Conservation (phyloP, 2,797 vertebrate genomes). For the Glyptemys insculpta region DNA sequence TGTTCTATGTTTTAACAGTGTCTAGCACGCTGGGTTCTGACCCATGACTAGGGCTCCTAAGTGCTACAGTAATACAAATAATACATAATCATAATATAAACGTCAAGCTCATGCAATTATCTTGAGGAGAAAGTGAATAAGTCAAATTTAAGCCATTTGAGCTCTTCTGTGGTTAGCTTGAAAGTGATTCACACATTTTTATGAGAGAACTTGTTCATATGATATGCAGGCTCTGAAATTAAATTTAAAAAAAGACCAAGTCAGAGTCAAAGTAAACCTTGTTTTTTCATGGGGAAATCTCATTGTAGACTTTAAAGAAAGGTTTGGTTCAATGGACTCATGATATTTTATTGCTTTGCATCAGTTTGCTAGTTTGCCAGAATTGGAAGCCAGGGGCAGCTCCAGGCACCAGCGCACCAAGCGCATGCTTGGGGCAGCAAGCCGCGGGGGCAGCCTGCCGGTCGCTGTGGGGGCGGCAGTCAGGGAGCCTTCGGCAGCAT, state of each 20-base stretch:
- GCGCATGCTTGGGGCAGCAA: no score
- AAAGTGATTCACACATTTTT: neutral
- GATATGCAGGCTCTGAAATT: neutral
- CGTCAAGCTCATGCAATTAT: fast-evolving
- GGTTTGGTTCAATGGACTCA: neutral
- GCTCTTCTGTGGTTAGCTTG: neutral
- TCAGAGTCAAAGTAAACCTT: neutral
- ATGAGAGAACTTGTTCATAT: neutral
- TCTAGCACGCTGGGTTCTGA: neutral
- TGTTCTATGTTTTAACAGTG: neutral
- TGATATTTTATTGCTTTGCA: neutral
- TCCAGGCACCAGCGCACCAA: no score
- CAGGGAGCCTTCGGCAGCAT: no score
- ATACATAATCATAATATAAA: neutral
- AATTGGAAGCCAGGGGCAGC: no score
- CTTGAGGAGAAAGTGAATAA: neutral
- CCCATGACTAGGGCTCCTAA: neutral
- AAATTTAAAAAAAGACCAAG: neutral
- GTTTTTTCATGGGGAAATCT: neutral
- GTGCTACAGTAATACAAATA: neutral
- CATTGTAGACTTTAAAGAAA: neutral
- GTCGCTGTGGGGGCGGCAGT: no score
- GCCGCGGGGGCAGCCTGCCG: no score
- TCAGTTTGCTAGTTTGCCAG: neutral
- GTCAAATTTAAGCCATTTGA: neutral